Percentiles rank a stretch among this genome's conserved stretches.
phyloP scores from a whole-genome alignment of 2,797 vertebrate genomes.

The Picus viridis region DNA sequence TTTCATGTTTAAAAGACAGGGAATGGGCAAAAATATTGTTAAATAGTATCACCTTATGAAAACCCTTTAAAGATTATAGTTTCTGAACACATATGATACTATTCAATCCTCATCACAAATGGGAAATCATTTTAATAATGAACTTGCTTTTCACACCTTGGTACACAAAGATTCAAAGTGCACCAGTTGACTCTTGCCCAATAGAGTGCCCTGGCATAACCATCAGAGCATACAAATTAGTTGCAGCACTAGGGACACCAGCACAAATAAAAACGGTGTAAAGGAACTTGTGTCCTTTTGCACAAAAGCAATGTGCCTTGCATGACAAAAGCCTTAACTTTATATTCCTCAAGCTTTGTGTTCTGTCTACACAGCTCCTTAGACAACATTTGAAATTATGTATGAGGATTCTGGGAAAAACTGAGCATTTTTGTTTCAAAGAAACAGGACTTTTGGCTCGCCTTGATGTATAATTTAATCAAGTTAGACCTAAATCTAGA shows the following conservation, averaged over 20 bases:
- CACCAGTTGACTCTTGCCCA: background rate
- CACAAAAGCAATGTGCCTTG: background rate
- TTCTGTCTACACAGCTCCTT: background rate
- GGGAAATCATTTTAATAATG: background rate
- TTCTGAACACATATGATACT: background rate
- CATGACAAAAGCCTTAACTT: background rate
- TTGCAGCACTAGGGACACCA: background rate
- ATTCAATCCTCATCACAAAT: background rate
- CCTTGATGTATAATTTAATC: background rate
- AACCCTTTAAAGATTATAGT: background rate
- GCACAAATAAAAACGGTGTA: background rate
- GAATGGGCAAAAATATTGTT: background rate
- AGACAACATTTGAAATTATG: background rate
- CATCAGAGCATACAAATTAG: background rate
- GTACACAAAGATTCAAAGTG: background rate
- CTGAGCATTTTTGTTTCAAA: background rate
- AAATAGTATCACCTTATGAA: background rate
- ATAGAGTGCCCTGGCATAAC: background rate
- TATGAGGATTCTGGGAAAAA: background rate
- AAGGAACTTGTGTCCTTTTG: background rate
- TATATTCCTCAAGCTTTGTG: background rate
- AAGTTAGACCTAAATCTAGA: background rate
- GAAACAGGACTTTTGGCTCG: background rate
- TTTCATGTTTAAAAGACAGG: background rate
- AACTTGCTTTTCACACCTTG: conserved; percentile 32